Evolutionary conservation across 2,113 vertebrate genomes (phyloP).

Genomic region (Castor canadensis): DNA sequence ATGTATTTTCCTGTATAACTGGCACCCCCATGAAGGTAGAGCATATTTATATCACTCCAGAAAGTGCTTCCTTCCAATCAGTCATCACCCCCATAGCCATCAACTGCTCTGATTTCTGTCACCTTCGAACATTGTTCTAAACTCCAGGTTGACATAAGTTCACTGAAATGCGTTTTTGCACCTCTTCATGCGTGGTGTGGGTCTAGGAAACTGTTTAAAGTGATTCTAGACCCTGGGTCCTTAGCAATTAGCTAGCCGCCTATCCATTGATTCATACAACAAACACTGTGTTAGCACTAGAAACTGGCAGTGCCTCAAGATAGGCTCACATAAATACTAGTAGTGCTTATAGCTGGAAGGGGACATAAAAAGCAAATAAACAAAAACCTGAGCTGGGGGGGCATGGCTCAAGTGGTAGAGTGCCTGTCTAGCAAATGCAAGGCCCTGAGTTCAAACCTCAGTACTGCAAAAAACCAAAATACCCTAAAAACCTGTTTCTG

Average conservation of each 20-base stretch:
- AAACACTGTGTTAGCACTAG: not conserved
- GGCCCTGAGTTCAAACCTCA: too few relatives aligned
- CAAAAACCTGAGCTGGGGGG: not conserved
- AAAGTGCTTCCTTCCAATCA: not conserved
- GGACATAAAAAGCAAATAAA: not conserved
- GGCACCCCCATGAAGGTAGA: not conserved
- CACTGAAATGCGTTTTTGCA: not conserved
- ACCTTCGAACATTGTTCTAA: not conserved
- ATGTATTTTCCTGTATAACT: not conserved
- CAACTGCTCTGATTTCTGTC: not conserved
- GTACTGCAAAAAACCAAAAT: too few relatives aligned
- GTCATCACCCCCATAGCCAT: rapidly evolving
- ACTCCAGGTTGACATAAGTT: not conserved
- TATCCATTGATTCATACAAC: too few relatives aligned
- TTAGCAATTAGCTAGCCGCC: not conserved
- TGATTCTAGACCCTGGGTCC: not conserved
- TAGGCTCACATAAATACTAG: not conserved
- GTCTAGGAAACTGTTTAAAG: not conserved
- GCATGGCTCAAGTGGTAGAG: too few relatives aligned
- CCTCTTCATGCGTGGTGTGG: not conserved
- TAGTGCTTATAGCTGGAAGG: not conserved
- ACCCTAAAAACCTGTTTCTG: not conserved
- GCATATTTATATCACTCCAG: not conserved
- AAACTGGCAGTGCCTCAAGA: not conserved
- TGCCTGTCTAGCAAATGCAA: too few relatives aligned